Base-by-base conservation (phyloP, 2,113 vertebrate genomes). In the Oreocharis arfaki region DNA sequence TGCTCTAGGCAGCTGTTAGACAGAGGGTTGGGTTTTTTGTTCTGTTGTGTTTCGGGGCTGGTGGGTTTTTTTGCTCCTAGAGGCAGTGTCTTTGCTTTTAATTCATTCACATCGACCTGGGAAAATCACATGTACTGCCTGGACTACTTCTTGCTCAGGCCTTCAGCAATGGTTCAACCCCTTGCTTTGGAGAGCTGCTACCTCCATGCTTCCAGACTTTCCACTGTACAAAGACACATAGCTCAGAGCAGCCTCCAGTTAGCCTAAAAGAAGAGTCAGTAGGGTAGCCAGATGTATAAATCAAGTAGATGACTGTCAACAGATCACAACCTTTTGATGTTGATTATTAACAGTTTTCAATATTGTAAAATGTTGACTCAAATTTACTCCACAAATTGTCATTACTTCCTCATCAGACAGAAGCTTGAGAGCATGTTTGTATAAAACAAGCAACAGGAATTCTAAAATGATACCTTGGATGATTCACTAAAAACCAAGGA, bases 291-390 rank as follows among this genome's bases (percentile, higher is more conserved):
- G 68, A 60, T 28, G 18, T 60, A 56, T 70, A 86, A 88, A 86
- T 80, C 42, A 77, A 88, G 22, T 19, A 33, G 59, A 60, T 30
- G 35, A 77, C 60, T 89, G 26, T 95, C 78, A 93, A 81, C 59
- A 77, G 82, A 88, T 86, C 65, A 86, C 80, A 93, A 53, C 26
- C 33, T 88, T 94, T 90, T 89, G 41, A 74, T 95, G 93, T 89
- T 89, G 74, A 84, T 81, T 87, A 90, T 93, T 90, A 92, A 86
- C 44, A 90, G 53, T 93, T 92, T 94, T 88, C 68, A 90, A 69
- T 60, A 74, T 57, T 82, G 57, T 71, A 39, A 87, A 91, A 79
- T 75, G 22, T 67, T 93, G 71, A 59, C 53, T 71, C 26, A n/a
- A n/a, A n/a, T n/a, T 91, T 93, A 83, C 53, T 89, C 33, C 68